Conservation (phyloP, 1,140 invertebrate species). For the Triops longicaudatus region DNA sequence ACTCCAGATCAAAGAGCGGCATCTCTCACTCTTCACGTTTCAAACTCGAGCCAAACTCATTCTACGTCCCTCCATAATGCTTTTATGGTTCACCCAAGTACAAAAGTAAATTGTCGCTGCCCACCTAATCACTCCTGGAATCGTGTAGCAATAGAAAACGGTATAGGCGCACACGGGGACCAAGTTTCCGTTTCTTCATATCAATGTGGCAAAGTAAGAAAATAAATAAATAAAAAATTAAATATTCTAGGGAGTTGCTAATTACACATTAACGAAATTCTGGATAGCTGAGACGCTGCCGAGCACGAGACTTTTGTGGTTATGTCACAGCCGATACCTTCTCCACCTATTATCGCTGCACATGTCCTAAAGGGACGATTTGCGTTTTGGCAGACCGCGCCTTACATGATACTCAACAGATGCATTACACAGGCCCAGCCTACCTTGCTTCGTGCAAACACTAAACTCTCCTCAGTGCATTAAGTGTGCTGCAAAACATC, state of each 20-base stretch:
- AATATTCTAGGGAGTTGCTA: no score
- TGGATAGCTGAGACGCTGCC: slow-evolving; percentile 42
- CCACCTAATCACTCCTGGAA: slow-evolving; percentile 37
- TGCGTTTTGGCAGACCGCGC: slow-evolving; percentile 42
- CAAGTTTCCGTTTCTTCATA: slow-evolving; percentile 36
- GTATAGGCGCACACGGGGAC: slow-evolving; percentile 34
- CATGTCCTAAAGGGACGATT: slow-evolving; percentile 49
- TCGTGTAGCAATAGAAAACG: slow-evolving; percentile 33
- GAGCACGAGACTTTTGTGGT: slow-evolving; percentile 45
- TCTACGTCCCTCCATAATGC: not conserved
- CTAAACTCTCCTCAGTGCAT: slow-evolving; percentile 21
- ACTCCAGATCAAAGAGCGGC: slow-evolving; percentile 27
- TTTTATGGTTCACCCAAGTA: not conserved
- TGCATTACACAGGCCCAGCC: slow-evolving; percentile 48
- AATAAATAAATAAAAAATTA: not conserved
- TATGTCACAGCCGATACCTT: slow-evolving; percentile 43
- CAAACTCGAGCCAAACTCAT: not conserved
- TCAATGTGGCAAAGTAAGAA: slow-evolving; percentile 39
- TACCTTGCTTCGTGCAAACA: slow-evolving; percentile 49
- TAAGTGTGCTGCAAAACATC: not conserved
- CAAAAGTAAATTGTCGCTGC: slow-evolving; percentile 33
- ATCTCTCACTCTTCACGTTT: not conserved
- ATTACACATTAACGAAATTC: slow-evolving; percentile 17
- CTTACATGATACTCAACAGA: slow-evolving; percentile 42
- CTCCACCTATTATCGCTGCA: slow-evolving; percentile 52